These are phyloP conservation scores for Spodoptera littoralis DNA, from an alignment of 2,888 invertebrate species.

Conservation along the genomic window DNA sequence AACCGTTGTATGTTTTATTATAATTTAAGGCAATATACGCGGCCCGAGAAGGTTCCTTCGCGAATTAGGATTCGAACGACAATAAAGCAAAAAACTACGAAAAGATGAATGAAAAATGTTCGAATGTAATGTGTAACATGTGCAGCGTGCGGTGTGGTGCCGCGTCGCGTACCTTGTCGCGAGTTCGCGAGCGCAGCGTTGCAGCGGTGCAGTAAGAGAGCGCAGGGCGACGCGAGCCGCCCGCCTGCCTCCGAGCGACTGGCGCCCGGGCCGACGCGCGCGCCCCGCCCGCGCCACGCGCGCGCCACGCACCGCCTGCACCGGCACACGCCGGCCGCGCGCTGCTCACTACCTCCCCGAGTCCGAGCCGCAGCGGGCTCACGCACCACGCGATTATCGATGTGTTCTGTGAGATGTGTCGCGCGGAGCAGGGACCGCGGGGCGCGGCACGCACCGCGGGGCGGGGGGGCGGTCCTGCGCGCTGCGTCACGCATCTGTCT, in stretches of 20 bases:
- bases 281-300: constrained; percentile 71
- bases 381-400: constrained; percentile 86
- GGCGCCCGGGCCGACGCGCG: constrained; percentile 84
- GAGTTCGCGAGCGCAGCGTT: constrained; percentile 76
- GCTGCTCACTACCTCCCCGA: constrained; percentile 60
- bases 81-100: constrained; percentile 60
- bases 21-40: constrained; percentile 49
- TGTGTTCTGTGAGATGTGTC: constrained; percentile 81
- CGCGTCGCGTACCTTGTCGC: constrained; percentile 73
- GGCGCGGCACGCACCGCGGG: constrained; percentile 59
- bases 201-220: constrained; percentile 74
- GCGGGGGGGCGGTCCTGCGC: constrained; percentile 82
- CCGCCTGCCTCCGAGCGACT: constrained; percentile 85
- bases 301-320: constrained; percentile 72
- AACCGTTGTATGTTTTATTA: constrained; percentile 45
- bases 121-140: constrained; percentile 64
- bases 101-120: constrained; percentile 79
- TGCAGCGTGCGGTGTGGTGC: constrained; percentile 65
- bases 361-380: constrained; percentile 73
- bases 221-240: constrained; percentile 82
- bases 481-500: constrained; percentile 88
- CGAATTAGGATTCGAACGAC: constrained; percentile 54
- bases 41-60: constrained; percentile 38
- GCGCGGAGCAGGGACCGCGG: constrained; percentile 62
- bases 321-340: constrained; percentile 67